Evolutionary conservation across 2,797 vertebrate genomes (phyloP), one percentile per base, ranked within the genome.

Genomic region (Chiroxiphia lanceolata): DNA sequence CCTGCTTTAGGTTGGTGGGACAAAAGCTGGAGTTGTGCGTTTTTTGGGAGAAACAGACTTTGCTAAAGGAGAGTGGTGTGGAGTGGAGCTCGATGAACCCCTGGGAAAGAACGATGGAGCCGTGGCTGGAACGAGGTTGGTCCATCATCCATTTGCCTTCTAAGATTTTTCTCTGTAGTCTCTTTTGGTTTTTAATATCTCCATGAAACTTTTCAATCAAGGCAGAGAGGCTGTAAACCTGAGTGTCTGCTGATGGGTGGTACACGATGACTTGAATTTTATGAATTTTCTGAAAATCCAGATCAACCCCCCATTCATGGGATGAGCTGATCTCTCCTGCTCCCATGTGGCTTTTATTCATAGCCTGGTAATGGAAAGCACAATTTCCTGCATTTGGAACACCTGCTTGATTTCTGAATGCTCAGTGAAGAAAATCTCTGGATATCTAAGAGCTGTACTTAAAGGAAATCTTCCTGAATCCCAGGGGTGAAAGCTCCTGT

Each of bases 61-160:
- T 95, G 99, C 99, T 40, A 99, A 99, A 97, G 99, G 99, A 15
- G 99, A 99, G 44, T 99, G 99, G 99, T 99, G 99, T 12, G 99
- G 99, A 20, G 99, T 99, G 13, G 99, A 99, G 82, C 97, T 99
- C 89, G 99, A 99, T 6, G 99, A 99, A 33, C 97, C 98, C 2
- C 98, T 99, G 5, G 99, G 99, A 22, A 99, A 99, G 97, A 99
- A 99, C 0, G 99, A 99, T 27, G 99, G 99, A 27, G 99, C 99
- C 0, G 99, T 99, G 75, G 98, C 99, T 5, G 99, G 99, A 69
- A 98, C 99, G 4, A 98, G 99, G 99, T 99, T 94, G 42, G 92
- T 92, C 64, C 53, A 0, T 42, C 19, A 4, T 53, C 50, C 0
- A 6, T 29, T 54, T 10, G 7, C 25, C 51, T 17, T 0, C 4